phyloP scores from a whole-genome alignment of 2,888 invertebrate genomes.

The Drosophila anomalata region DNA sequence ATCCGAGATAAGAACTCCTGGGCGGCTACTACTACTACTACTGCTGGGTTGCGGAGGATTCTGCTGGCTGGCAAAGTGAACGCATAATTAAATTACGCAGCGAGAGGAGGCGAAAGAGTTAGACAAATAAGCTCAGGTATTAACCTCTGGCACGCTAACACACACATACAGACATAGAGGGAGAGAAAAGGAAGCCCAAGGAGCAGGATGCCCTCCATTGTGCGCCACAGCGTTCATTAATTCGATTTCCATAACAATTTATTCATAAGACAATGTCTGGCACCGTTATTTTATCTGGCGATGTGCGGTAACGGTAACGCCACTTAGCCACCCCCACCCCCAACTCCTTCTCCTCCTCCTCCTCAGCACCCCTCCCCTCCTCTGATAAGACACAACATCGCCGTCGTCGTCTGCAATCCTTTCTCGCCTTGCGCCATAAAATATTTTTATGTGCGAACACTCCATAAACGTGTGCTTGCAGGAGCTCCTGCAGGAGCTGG shows the following conservation, averaged over 20 bases:
- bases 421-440: constrained; percentile 77
- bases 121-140: constrained; percentile 85
- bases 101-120: constrained; percentile 82
- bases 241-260: constrained; percentile 85
- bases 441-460: constrained; percentile 81
- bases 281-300: constrained; percentile 84
- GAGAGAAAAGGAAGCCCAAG: constrained; percentile 15
- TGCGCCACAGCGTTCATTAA: constrained; percentile 84
- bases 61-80: constrained; percentile 77
- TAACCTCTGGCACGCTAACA: constrained; percentile 79
- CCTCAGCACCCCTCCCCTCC: constrained; percentile 2
- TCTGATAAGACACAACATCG: constrained; percentile 17
- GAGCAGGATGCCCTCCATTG: constrained; percentile 64
- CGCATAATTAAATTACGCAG: constrained; percentile 84
- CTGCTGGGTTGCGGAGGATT: constrained; percentile 27
- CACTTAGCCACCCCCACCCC: constrained; percentile 63
- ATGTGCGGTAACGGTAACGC: constrained; percentile 82
- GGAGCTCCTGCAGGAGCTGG: constrained; percentile 24
- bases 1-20: constrained; percentile 72
- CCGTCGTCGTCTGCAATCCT: constrained; percentile 75
- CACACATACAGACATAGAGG: constrained; percentile 32
- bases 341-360: neutral
- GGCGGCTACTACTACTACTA: neutral
- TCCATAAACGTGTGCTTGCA: constrained; percentile 69
- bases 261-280: constrained; percentile 85